Percentiles rank a stretch among this genome's conserved stretches.
Conservation (phyloP, 1,140 invertebrate species). For the Sycophaga agraensis region DNA sequence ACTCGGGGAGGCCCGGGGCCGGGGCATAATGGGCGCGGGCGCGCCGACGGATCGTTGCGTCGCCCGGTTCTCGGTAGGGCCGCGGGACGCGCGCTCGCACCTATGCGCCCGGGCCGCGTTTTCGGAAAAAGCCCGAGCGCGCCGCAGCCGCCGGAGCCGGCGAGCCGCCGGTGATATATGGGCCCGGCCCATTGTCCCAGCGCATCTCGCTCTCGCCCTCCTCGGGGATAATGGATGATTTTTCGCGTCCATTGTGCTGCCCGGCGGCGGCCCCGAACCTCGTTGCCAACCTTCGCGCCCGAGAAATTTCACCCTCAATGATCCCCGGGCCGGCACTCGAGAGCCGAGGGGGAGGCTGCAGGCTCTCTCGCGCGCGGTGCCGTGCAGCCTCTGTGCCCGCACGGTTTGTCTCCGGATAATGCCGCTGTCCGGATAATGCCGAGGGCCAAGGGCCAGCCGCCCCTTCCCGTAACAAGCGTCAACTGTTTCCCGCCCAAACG, state of each 20-base stretch:
- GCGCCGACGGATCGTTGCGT: too few species aligned
- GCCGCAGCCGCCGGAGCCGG: constrained; percentile 11
- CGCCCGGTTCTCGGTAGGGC: constrained; percentile 39
- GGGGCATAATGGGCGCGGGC: constrained; percentile 13
- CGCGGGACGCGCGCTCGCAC: constrained; percentile 15
- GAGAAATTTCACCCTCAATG: too few species aligned
- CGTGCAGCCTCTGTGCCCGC: too few species aligned
- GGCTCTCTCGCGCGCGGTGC: too few species aligned
- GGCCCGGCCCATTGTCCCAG: constrained; percentile 52
- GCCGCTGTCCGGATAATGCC: too few species aligned
- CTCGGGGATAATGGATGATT: constrained; percentile 56
- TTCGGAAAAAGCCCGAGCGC: constrained; percentile 46
- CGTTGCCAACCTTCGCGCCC: too few species aligned
- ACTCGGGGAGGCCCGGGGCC: constrained; percentile 11
- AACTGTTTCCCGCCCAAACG: too few species aligned
- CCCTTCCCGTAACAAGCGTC: too few species aligned
- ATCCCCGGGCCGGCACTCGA: too few species aligned
- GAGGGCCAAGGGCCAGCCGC: too few species aligned
- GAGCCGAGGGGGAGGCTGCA: too few species aligned
- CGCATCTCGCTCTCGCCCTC: constrained; percentile 5
- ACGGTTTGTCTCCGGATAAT: too few species aligned
- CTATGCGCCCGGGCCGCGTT: constrained; percentile 29
- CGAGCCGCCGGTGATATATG: constrained; percentile 55
- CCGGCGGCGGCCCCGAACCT: not conserved
- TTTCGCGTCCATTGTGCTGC: constrained; percentile 54